phyloP scores from a whole-genome alignment of 2,888 invertebrate species.

The Tetragnatha montana region DNA sequence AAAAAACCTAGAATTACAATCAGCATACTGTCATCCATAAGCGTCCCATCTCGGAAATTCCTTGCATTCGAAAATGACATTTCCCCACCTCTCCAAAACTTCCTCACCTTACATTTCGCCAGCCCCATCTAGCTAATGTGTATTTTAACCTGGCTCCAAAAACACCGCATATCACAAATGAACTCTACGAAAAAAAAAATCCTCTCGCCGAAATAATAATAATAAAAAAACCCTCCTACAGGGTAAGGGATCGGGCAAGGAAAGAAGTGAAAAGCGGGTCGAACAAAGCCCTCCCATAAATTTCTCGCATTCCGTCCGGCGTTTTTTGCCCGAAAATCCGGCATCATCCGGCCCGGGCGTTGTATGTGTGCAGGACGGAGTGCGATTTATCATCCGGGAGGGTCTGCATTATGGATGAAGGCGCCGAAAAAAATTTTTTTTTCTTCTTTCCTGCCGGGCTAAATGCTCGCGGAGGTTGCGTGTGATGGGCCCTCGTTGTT shows the following conservation, averaged over 20 bases:
- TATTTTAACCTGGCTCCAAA: background rate
- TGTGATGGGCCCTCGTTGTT: too few relatives aligned
- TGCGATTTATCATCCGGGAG: background rate
- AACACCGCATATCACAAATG: background rate
- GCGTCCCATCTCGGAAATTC: too few relatives aligned
- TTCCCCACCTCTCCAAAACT: background rate
- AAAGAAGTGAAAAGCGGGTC: background rate
- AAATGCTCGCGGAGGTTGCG: background rate
- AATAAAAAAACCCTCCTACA: background rate
- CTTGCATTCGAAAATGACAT: too few relatives aligned
- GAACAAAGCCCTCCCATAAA: conserved; percentile 17
- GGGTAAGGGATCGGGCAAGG: background rate
- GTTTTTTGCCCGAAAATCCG: background rate
- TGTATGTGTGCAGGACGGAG: background rate
- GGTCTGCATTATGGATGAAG: background rate
- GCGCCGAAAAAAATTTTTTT: background rate
- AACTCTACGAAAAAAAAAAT: background rate
- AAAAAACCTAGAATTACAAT: too few relatives aligned
- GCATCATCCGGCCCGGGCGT: background rate
- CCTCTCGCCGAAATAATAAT: background rate
- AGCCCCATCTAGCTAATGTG: background rate
- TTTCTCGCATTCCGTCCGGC: conserved; percentile 26
- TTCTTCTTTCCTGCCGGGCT: background rate
- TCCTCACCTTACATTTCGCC: background rate
- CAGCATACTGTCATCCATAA: too few relatives aligned